Conservation (phyloP, 2,113 vertebrate genomes). For the Sylvia atricapilla region DNA sequence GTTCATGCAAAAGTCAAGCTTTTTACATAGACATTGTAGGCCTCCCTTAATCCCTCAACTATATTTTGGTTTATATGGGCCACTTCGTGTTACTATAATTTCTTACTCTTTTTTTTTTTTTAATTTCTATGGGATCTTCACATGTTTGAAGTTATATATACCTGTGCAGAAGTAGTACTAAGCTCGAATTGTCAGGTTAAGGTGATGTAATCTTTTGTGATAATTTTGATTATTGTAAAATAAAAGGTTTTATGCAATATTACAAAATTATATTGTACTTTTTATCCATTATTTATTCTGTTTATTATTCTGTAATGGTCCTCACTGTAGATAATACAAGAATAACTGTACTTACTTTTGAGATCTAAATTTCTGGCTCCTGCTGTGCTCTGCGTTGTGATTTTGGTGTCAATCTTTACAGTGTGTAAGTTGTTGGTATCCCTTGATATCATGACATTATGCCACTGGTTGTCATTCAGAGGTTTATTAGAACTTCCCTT, state of each 20-base stretch:
- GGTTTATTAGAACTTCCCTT: slow-evolving; percentile 97
- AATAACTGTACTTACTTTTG: slow-evolving; percentile 83
- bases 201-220: background rate
- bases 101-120: background rate
- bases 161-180: background rate
- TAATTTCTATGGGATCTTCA: background rate
- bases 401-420: slow-evolving; percentile 95
- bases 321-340: background rate
- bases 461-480: slow-evolving; percentile 97
- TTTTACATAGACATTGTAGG: background rate
- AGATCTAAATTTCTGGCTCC: slow-evolving; percentile 96
- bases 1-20: background rate
- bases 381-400: slow-evolving; percentile 91
- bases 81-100: background rate
- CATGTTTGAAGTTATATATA: background rate
- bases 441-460: slow-evolving; percentile 95
- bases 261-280: background rate
- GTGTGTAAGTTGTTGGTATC: slow-evolving; percentile 96
- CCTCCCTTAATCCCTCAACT: background rate
- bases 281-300: background rate
- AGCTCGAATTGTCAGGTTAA: background rate
- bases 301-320: background rate
- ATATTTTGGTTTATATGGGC: background rate
- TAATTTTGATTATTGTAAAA: background rate
- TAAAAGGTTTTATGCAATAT: background rate